Base-by-base conservation (phyloP, 2,113 vertebrate genomes). In the Odocoileus virginianus region DNA sequence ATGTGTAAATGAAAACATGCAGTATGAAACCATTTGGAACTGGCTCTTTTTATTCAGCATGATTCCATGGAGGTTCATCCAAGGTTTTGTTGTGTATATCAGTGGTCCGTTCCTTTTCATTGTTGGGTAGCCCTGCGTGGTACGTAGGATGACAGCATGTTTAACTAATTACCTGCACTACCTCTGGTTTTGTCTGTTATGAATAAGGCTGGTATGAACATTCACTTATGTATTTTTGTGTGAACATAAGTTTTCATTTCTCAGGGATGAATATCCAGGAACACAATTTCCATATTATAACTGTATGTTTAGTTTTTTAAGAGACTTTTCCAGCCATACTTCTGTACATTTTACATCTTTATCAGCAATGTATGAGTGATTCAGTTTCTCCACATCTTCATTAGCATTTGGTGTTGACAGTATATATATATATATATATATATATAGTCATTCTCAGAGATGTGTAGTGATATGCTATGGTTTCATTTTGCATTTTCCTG, bases 401-500 rank as follows among this genome's bases (percentile, higher is more conserved):
- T 50, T 45, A 81, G 19, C 58, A 67, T 30, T 83, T 92, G 50
- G 11, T 1, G 0, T 54, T 83, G 25, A 83, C 58, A 43, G 4
- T 17, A 17, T 67, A 10, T 67, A 17, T 64, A 19, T n/a, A 2
- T 76, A 30, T 1, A 3, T 28, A 6, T 23, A 11, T 91, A 12
- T 23, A 28, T 36, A 61, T 40, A 64, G 45, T 64, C 90, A 54
- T 43, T 83, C 21, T 92, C 21, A 15, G 43, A 33, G 43, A 25
- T 27, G 33, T 45, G 36, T 45, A 55, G 28, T 57, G 6, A 33
- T 54, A 50, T 12, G 21, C n/a, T 25, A 1, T 81, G 30, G 13
- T 81, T 45, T 81, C 58, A 81, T 81, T 91, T 91, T 60, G 43
- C 21, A 79, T 90, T 79, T 78, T 45, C 74, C 45, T 81, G 74